A percentile compares a stretch with the other conserved stretches of the same genome.
Conservation (phyloP, 2,113 vertebrate species). For the Otus sunia region DNA sequence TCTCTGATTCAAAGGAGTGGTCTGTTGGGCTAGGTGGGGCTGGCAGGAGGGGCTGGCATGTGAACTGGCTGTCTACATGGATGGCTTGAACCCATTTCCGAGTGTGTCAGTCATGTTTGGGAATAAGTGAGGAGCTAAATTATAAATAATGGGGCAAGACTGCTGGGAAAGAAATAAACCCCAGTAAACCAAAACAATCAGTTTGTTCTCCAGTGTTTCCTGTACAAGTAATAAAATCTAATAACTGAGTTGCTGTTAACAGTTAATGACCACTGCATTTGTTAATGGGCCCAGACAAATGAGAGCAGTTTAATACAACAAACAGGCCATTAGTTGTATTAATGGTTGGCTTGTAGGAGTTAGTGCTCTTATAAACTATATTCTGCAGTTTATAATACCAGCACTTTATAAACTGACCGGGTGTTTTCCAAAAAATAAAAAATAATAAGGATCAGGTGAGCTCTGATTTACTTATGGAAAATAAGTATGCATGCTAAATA, state of each 20-base stretch:
- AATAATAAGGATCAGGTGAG: constrained; percentile 23
- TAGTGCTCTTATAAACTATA: constrained; percentile 62
- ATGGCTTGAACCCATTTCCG: background rate
- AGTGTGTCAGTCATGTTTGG: background rate
- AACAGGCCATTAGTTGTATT: constrained; percentile 55
- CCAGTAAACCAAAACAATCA: constrained; percentile 30
- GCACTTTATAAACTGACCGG: constrained; percentile 49
- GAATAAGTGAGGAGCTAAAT: constrained; percentile 17
- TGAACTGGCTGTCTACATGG: background rate
- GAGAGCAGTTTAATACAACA: constrained; percentile 60
- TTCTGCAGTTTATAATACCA: constrained; percentile 47
- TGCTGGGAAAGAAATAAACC: constrained; percentile 44
- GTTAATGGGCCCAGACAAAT: constrained; percentile 67
- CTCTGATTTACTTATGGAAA: background rate
- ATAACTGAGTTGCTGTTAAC: constrained; percentile 58
- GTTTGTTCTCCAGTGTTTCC: constrained; percentile 56
- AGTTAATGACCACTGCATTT: constrained; percentile 64
- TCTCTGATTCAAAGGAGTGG: background rate
- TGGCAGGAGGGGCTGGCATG: background rate
- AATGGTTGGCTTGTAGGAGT: constrained; percentile 57
- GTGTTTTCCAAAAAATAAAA: constrained; percentile 50
- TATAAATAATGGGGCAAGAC: constrained; percentile 35
- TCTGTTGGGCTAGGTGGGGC: background rate
- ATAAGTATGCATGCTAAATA: background rate
- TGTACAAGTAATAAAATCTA: constrained; percentile 54